Evolutionary conservation across 1,140 invertebrate species (phyloP).

Genomic region (Halyomorpha halys): DNA sequence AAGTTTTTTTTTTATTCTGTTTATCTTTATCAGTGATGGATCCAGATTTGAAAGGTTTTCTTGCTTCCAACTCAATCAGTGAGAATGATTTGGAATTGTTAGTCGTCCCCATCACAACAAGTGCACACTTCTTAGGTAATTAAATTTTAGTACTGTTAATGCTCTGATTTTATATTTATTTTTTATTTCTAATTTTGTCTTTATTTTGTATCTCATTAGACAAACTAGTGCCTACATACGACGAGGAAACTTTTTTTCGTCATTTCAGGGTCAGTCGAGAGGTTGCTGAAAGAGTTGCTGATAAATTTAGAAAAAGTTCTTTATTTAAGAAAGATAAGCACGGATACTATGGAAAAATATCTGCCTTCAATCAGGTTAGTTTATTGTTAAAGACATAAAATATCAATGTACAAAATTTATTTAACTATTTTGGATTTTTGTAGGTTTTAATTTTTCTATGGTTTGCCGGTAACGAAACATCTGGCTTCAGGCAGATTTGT

Average conservation of each 20-base stretch:
- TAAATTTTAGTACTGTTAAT: too few species aligned
- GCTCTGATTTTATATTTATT: too few species aligned
- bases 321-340: background rate
- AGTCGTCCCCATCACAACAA: too few species aligned
- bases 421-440: background rate
- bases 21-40: too few species aligned
- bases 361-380: background rate
- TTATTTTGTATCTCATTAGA: too few species aligned
- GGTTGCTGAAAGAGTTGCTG: background rate
- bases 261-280: background rate
- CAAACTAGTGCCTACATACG: background rate
- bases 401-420: background rate
- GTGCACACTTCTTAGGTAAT: too few species aligned
- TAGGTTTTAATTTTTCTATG: conserved; percentile 32
- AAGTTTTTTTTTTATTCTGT: too few species aligned
- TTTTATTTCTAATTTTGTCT: too few species aligned
- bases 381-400: background rate
- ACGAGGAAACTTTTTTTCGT: background rate
- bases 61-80: too few species aligned
- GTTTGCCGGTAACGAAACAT: conserved; percentile 34
- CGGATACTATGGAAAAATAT: background rate
- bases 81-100: too few species aligned
- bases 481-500: conserved; percentile 29
- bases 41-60: too few species aligned
- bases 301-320: background rate